Percentiles rank a stretch among this genome's conserved stretches.
These are phyloP conservation scores for Nannoperca obscura DNA, from an alignment of 2,797 vertebrate genomes.

Conservation along the genomic window DNA sequence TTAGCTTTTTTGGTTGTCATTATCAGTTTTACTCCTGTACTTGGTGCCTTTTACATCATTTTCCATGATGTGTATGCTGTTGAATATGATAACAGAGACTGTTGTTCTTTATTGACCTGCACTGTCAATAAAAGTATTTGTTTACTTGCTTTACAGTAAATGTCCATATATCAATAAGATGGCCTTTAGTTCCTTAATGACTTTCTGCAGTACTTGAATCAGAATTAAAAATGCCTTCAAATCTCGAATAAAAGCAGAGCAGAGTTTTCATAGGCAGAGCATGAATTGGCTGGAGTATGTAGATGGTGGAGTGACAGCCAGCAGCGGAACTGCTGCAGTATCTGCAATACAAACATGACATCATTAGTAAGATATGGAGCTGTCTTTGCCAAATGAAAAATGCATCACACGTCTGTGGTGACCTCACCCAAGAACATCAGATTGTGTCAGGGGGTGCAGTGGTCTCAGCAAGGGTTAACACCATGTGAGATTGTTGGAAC, in stretches of 20 bases:
- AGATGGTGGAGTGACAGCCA: slow-evolving; percentile 44
- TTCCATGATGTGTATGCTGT: neutral
- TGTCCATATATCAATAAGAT: slow-evolving; percentile 7
- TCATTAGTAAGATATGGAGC: slow-evolving; percentile 56
- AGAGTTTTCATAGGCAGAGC: slow-evolving; percentile 24
- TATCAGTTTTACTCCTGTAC: neutral
- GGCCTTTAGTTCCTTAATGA: neutral
- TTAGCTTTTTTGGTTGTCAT: neutral
- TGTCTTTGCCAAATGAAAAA: slow-evolving; percentile 59
- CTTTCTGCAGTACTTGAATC: slow-evolving; percentile 2
- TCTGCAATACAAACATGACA: slow-evolving; percentile 69
- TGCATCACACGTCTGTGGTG: slow-evolving; percentile 41
- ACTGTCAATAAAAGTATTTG: slow-evolving; percentile 2
- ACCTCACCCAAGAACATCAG: slow-evolving; percentile 53
- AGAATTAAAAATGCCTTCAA: slow-evolving; percentile 19
- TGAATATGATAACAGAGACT: neutral
- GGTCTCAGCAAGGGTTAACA: slow-evolving; percentile 57
- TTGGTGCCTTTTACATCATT: neutral
- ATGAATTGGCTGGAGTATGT: slow-evolving; percentile 23
- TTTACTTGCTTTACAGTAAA: slow-evolving; percentile 30
- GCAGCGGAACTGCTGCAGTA: slow-evolving; percentile 20
- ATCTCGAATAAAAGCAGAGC: slow-evolving; percentile 21
- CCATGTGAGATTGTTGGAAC: slow-evolving; percentile 54
- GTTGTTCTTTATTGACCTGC: neutral
- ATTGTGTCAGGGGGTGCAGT: neutral